Evolutionary conservation across 1,140 invertebrate genomes (phyloP), one percentile per base, ranked within the genome.

Genomic region (Platyscapa corneri): DNA sequence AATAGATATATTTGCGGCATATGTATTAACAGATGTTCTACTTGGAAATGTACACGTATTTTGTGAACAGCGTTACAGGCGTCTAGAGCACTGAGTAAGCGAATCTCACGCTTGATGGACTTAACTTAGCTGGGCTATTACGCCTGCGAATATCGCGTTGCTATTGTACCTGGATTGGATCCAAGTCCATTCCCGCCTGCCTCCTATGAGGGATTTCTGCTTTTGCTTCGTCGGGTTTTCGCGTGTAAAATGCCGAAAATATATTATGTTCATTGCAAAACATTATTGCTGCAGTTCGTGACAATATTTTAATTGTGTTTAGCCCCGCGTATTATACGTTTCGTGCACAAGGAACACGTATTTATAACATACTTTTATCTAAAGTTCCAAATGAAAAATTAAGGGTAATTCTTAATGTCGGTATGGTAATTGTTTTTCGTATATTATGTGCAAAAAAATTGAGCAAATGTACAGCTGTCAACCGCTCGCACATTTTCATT

Each of bases 91-190:
- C 81, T 46, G 85, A 86, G 80, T 83, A 86, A 87, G 81, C 81
- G 82, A 87, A 87, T 87, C 81, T 87, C 79, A 85, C 84, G 86
- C 75, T 83, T 74, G 82, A 85, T 82, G 83, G 79, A 85, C 82
- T 86, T 85, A 77, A 84, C 79, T 86, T 85, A 75, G 83, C 78
- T 77, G 86, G 85, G 85, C 83, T 79, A 88, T 86, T 83, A 80
- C 85, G 85, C 74, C 83, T 83, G 79, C 82, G 87, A 88, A 67
- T 82, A 83, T 86, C 79, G 70, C 85, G 37, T 75, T 37, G 32
- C 75, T 83, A 82, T 87, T 83, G 76, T 85, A 81, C 77, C 87
- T 88, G 87, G 87, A 88, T 83, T 79, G 3, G 83, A 76, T 86
- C 87, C 87, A 88, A 88, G 67, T 86, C 65, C 87, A 79, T 86